These are phyloP conservation scores for Lepus americanus DNA, from an alignment of 2,113 vertebrate species.

Conservation along the genomic window DNA sequence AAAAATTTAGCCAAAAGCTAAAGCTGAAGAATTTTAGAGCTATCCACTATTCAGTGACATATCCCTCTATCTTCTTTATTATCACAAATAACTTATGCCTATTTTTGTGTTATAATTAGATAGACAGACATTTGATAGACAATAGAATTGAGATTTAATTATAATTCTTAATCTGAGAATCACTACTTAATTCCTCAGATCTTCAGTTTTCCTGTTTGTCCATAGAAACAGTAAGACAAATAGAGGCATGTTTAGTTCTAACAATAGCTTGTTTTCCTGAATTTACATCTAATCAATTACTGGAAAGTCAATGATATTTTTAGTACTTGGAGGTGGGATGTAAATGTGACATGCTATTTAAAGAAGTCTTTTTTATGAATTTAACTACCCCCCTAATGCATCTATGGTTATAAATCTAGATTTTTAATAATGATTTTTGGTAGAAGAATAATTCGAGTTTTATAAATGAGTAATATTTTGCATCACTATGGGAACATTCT, in stretches of 20 bases:
- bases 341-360: conserved; percentile 35
- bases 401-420: conserved; percentile 52
- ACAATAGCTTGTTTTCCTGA: conserved; percentile 39
- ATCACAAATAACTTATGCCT: conserved; percentile 31
- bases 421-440: conserved; percentile 60
- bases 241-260: conserved; percentile 30
- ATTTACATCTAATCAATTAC: conserved; percentile 63
- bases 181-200: conserved; percentile 54
- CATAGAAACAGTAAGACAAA: conserved; percentile 45
- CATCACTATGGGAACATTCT: not conserved
- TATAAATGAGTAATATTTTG: conserved; percentile 53
- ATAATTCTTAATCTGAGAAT: conserved; percentile 46
- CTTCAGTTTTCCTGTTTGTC: conserved; percentile 47
- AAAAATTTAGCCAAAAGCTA: conserved; percentile 40
- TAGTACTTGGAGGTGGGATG: not conserved
- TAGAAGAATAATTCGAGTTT: conserved; percentile 48
- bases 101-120: conserved; percentile 10
- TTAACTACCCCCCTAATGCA: conserved; percentile 41
- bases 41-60: not conserved
- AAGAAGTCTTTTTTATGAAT: conserved; percentile 61
- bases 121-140: conserved; percentile 21
- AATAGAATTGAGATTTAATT: conserved; percentile 32
- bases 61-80: conserved; percentile 25
- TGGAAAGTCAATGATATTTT: conserved; percentile 63
- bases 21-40: conserved; percentile 42